These are phyloP conservation scores for Lamellibrachia satsuma DNA, from an alignment of 2,888 invertebrate species.

Conservation along the genomic window DNA sequence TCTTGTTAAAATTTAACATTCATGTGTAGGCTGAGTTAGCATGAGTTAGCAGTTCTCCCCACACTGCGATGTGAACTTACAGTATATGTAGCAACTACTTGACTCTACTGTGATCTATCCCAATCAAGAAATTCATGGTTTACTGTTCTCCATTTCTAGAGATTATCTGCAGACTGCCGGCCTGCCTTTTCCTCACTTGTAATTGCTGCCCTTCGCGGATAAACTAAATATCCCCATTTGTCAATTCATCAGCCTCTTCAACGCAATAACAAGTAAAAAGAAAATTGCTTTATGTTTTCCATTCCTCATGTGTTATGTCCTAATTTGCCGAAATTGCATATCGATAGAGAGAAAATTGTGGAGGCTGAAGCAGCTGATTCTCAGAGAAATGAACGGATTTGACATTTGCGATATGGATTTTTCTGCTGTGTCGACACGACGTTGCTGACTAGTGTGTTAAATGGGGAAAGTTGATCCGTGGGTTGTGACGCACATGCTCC, in stretches of 20 bases:
- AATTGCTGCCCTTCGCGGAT: neutral
- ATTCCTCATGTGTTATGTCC: neutral
- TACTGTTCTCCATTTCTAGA: neutral
- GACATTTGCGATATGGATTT: constrained; percentile 9
- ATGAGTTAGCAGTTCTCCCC: too few species aligned
- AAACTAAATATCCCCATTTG: neutral
- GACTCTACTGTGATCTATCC: neutral
- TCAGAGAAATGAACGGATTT: neutral
- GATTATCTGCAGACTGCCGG: neutral
- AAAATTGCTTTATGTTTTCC: constrained; percentile 11
- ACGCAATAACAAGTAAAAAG: neutral
- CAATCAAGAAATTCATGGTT: neutral
- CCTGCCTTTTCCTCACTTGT: neutral
- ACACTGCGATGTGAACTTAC: neutral
- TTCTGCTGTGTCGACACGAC: neutral
- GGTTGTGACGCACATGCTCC: neutral
- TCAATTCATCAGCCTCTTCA: neutral
- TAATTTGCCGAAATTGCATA: constrained; percentile 17
- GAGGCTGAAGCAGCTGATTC: neutral
- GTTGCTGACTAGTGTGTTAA: neutral
- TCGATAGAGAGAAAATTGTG: constrained; percentile 17
- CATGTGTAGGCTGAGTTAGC: too few species aligned
- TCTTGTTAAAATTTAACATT: too few species aligned
- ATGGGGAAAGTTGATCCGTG: neutral
- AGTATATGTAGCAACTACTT: neutral